A percentile compares a stretch with the other conserved stretches of the same genome.
Conservation (phyloP, 2,888 invertebrate species). For the Calliopum simillimum region DNA sequence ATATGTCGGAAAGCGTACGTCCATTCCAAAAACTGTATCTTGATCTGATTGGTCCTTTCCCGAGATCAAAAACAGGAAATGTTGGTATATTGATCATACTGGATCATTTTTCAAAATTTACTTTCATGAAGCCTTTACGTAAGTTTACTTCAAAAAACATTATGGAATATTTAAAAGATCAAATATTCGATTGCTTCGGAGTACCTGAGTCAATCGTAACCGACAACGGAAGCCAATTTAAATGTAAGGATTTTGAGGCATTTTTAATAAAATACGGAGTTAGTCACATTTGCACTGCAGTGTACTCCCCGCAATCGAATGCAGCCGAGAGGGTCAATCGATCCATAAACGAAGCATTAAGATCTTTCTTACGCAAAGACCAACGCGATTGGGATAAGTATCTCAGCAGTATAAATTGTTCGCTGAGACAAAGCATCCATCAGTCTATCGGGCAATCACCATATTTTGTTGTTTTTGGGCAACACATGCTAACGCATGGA, state of each 20-base stretch:
- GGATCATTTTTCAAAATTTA: too few species aligned
- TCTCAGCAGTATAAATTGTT: slow-evolving; percentile 11
- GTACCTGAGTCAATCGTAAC: too few species aligned
- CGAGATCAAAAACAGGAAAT: not conserved
- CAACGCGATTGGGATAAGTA: slow-evolving; percentile 17
- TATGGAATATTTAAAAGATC: too few species aligned
- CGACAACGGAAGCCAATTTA: too few species aligned
- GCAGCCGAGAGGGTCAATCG: slow-evolving; percentile 18
- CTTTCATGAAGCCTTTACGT: too few species aligned
- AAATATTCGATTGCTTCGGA: too few species aligned
- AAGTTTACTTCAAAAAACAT: too few species aligned
- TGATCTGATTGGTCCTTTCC: slow-evolving; percentile 9
- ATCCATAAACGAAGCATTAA: slow-evolving; percentile 10
- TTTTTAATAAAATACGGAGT: not conserved
- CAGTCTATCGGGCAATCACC: slow-evolving; percentile 11
- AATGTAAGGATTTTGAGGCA: not conserved
- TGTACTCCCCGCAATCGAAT: slow-evolving; percentile 4
- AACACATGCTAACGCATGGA: slow-evolving; percentile 22
- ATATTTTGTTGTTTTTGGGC: slow-evolving; percentile 25
- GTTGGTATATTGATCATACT: too few species aligned
- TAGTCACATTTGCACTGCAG: slow-evolving; percentile 4
- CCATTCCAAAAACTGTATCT: slow-evolving; percentile 5
- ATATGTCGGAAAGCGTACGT: not conserved
- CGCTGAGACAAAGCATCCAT: slow-evolving; percentile 12
- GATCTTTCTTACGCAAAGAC: not conserved